Percentiles rank a stretch among this genome's conserved stretches.
Conservation (phyloP, 2,113 vertebrate genomes). For the Ginglymostoma cirratum region DNA sequence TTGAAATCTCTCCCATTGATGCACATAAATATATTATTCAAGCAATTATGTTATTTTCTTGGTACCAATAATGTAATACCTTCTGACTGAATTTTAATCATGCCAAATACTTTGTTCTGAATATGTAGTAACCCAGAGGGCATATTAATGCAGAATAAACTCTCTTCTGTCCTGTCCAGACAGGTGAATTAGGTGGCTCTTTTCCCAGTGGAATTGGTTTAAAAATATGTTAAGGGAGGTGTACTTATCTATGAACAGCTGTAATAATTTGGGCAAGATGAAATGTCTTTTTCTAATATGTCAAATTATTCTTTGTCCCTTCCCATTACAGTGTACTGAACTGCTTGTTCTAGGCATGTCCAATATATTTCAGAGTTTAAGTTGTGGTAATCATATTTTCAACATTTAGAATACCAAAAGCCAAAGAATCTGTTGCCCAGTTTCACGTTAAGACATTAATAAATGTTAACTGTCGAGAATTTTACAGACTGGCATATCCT, state of each 20-base stretch:
- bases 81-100: background rate
- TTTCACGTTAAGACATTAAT: background rate
- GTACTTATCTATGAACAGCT: background rate
- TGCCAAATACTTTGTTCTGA: background rate
- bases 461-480: background rate
- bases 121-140: background rate
- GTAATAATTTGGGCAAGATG: background rate
- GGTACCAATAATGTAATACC: background rate
- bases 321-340: background rate
- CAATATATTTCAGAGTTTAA: background rate
- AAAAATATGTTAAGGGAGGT: background rate
- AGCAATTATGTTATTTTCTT: background rate
- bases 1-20: background rate
- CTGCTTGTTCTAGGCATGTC: background rate
- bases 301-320: background rate
- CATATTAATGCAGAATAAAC: background rate
- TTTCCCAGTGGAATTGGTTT: background rate
- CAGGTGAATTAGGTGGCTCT: background rate
- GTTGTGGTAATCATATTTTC: background rate
- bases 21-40: background rate
- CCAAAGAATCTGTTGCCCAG: background rate
- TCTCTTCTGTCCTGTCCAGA: background rate
- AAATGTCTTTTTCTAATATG: background rate
- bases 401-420: background rate
- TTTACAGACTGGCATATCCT: background rate